These are phyloP conservation scores for Psilanteris sp. DNA, from an alignment of 1,140 invertebrate genomes.

Conservation along the genomic window DNA sequence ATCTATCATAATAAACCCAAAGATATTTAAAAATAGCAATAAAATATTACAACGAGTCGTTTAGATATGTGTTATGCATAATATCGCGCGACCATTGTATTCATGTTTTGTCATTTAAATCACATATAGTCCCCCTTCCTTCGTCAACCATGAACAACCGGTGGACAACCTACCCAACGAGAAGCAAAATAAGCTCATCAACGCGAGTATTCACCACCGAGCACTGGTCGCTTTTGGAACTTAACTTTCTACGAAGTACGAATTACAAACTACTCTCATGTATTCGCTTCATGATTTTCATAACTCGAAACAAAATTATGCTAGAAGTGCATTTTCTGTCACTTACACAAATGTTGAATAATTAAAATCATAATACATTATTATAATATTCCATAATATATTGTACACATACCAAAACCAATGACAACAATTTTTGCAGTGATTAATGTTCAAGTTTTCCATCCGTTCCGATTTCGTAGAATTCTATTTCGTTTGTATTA, in stretches of 20 bases:
- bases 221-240: conserved; percentile 31
- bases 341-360: conserved; percentile 25
- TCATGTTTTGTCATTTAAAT: conserved; percentile 56
- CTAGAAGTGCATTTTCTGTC: conserved; percentile 12
- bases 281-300: conserved; percentile 39
- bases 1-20: too few species aligned
- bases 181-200: conserved; percentile 55
- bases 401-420: too few species aligned
- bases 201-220: conserved; percentile 40
- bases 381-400: too few species aligned
- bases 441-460: too few species aligned
- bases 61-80: conserved; percentile 50
- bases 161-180: conserved; percentile 40
- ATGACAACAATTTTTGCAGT: too few species aligned
- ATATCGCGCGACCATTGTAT: conserved; percentile 19
- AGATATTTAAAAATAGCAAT: conserved; percentile 42
- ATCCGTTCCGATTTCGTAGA: too few species aligned
- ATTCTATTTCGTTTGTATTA: too few species aligned
- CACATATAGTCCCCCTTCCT: conserved; percentile 17
- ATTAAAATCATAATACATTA: conserved; percentile 15
- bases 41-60: conserved; percentile 19
- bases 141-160: conserved; percentile 42
- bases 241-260: conserved; percentile 36
- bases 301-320: conserved; percentile 29
- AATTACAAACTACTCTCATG: conserved; percentile 41